Evolutionary conservation across 1,140 invertebrate genomes (phyloP).

Genomic region (Neodiprion fabricii): DNA sequence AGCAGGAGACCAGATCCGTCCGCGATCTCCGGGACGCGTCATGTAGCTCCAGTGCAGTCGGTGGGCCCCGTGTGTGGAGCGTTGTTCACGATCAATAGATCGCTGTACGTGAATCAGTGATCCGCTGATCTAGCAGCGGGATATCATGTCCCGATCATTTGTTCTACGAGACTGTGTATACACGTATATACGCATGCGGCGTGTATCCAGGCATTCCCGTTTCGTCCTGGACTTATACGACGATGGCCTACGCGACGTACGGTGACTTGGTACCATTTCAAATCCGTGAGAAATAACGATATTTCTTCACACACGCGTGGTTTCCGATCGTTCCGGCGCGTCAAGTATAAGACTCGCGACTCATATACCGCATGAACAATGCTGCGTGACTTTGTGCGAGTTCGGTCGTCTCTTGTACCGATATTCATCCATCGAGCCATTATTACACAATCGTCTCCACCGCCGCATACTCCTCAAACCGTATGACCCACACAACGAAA

Average conservation of each 20-base stretch:
- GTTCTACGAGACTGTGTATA: background rate
- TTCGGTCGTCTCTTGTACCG: too few relatives aligned
- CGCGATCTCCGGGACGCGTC: background rate
- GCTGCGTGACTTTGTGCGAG: too few relatives aligned
- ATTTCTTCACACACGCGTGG: background rate
- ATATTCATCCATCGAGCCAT: too few relatives aligned
- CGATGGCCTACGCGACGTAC: background rate
- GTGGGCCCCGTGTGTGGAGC: background rate
- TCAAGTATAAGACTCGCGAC: background rate
- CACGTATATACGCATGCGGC: background rate
- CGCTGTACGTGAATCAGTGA: conserved; percentile 13
- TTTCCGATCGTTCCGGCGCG: background rate
- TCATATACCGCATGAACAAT: too few relatives aligned
- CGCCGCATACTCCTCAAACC: too few relatives aligned
- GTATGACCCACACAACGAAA: too few relatives aligned
- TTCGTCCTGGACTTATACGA: conserved; percentile 2
- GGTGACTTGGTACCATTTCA: conserved; percentile 13
- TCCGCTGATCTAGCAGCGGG: conserved; percentile 16
- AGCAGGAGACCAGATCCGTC: background rate
- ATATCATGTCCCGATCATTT: conserved; percentile 17
- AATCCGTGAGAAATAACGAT: conserved; percentile 11
- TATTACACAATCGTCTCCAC: background rate
- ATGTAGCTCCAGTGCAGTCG: background rate
- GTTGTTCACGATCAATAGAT: conserved; percentile 20
- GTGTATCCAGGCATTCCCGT: background rate